Conservation (phyloP, 2,113 vertebrate species). For the Agapornis roseicollis region DNA sequence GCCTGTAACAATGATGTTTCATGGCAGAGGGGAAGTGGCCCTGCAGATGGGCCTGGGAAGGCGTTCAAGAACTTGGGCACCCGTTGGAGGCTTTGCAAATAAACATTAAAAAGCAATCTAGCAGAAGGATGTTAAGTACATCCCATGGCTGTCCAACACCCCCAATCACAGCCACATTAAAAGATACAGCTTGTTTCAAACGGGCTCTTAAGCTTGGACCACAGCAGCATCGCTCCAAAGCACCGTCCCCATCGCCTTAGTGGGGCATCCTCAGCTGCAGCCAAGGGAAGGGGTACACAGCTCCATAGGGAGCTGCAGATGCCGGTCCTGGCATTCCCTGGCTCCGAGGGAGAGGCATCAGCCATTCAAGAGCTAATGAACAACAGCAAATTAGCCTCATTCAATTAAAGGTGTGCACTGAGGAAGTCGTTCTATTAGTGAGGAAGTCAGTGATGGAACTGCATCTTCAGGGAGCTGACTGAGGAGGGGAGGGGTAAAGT, state of each 20-base stretch:
- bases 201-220: neutral
- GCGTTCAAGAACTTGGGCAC: neutral
- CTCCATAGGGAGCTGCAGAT: rapidly evolving
- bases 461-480: neutral
- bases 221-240: neutral
- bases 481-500: neutral
- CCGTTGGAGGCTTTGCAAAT: slow-evolving; percentile 30
- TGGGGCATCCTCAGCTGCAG: neutral
- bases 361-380: neutral
- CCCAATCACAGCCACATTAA: neutral
- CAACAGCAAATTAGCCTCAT: neutral
- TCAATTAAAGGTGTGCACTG: neutral
- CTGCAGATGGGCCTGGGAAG: slow-evolving; percentile 24
- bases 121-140: neutral
- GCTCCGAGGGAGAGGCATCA: neutral
- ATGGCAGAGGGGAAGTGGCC: neutral
- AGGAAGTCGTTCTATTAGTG: neutral
- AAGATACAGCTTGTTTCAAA: neutral
- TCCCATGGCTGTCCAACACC: neutral
- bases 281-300: neutral
- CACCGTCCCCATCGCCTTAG: neutral
- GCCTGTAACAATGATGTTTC: slow-evolving; percentile 25
- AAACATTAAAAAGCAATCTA: slow-evolving; percentile 45
- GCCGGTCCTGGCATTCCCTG: rapidly evolving
- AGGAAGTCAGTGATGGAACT: neutral